Conservation (phyloP, 2,888 invertebrate species). For the Stramonita haemastoma region DNA sequence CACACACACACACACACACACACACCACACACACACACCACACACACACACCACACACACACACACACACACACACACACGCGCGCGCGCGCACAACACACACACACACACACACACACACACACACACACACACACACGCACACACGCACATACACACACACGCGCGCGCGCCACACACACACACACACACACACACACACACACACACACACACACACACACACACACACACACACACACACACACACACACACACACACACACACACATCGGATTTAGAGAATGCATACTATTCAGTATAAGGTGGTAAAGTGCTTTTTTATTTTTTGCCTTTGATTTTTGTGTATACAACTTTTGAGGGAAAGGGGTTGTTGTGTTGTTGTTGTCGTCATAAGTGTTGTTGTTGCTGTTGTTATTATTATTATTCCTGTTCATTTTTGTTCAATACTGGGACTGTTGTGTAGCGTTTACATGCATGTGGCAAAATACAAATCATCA, state of each 20-base stretch:
- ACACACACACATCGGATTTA: background rate
- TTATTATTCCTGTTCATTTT: too few relatives aligned
- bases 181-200: conserved; percentile 7
- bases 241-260: conserved; percentile 13
- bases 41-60: background rate
- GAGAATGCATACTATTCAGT: background rate
- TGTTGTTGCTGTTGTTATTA: too few relatives aligned
- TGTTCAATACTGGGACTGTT: too few relatives aligned
- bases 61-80: conserved; percentile 9
- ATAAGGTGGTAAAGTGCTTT: too few relatives aligned
- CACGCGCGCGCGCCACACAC: background rate
- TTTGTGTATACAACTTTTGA: too few relatives aligned
- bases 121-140: background rate
- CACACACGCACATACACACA: background rate
- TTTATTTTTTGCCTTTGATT: too few relatives aligned
- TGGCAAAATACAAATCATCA: too few relatives aligned
- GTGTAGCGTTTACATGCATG: too few relatives aligned
- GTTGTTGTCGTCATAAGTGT: too few relatives aligned
- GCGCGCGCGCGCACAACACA: background rate
- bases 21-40: conserved; percentile 1
- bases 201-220: background rate
- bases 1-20: conserved; percentile 3
- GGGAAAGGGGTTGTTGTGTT: too few relatives aligned
- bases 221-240: background rate
- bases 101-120: background rate